These are phyloP conservation scores for Amblyjoppa proteus DNA, from an alignment of 2,888 invertebrate species.

Conservation along the genomic window DNA sequence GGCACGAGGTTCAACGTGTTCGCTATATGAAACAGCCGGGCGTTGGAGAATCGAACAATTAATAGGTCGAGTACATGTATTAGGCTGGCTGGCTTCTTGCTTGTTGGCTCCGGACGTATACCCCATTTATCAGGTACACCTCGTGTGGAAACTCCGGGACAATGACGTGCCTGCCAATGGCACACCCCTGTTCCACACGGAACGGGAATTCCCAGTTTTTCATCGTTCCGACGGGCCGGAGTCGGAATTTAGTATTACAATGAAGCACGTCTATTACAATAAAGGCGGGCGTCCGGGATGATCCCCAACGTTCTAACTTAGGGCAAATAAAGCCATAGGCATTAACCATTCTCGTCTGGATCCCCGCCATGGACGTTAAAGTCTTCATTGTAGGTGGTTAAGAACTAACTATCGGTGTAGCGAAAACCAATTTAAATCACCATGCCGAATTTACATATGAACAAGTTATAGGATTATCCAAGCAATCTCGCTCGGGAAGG, in stretches of 20 bases:
- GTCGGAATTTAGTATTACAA: slow-evolving; percentile 3
- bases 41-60: background rate
- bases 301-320: background rate
- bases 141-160: background rate
- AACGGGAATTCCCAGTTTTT: background rate
- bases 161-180: slow-evolving; percentile 11
- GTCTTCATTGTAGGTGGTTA: too few species aligned
- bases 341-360: too few species aligned
- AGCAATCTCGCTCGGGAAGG: too few species aligned
- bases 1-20: background rate
- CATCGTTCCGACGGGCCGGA: background rate
- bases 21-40: background rate
- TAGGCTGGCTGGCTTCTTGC: background rate
- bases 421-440: too few species aligned
- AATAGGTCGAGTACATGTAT: background rate
- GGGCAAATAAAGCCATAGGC: background rate
- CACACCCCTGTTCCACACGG: background rate
- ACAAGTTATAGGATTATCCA: too few species aligned
- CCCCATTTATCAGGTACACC: background rate
- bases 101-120: too few species aligned
- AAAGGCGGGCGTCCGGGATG: background rate
- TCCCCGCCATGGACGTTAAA: too few species aligned
- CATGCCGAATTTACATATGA: too few species aligned
- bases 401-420: too few species aligned
- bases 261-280: background rate